Evolutionary conservation across 1,140 invertebrate genomes (phyloP), one percentile per base, ranked within the genome.

Genomic region (Agrypnia vestita): DNA sequence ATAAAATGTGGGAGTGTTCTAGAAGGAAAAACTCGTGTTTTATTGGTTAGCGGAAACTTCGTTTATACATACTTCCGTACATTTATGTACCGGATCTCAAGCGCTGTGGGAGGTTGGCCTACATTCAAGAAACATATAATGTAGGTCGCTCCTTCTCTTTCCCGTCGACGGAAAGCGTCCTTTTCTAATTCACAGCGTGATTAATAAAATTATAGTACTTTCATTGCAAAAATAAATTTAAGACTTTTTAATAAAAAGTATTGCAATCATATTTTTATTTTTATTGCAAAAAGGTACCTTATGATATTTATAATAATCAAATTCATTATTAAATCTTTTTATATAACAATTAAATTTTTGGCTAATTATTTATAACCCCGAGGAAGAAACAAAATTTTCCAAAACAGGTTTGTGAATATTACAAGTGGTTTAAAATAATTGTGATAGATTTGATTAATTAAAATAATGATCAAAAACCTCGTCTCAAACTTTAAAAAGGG

Each of bases 31-130:
- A 78, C 81, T 80, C 77, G 51, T 82, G 74, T 82, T 82, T 82
- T 82, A 82, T 82, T 82, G 81, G 81, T 82, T 82, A 82, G 59
- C 44, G 78, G 51, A 79, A 77, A 62, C 78, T 82, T 82, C 25
- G 69, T 71, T 67, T 76, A 53, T 64, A 77, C 47, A 51, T 74
- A 79, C 72, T 67, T 77, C 12, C 46, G 17, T 15, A 75, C 35
- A 44, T 49, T 43, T 79, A 75, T 73, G 67, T 79, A 79, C 59
- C 69, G 56, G 7, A 46, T 53, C n/a, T 73, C 46, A 78, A 76
- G 51, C 67, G 9, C 47, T 19, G 74, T 49, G 76, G 81, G 78
- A 82, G 81, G 81, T 82, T 82, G 81, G 78, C 81, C 81, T 82
- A 82, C 75, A 78, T 82, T 82, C 78, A 69, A 19, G 62, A 82